Percentiles rank a stretch among this genome's conserved stretches.
Evolutionary conservation across 1,140 invertebrate genomes (phyloP).

Genomic region (Copidosoma floridanum): DNA sequence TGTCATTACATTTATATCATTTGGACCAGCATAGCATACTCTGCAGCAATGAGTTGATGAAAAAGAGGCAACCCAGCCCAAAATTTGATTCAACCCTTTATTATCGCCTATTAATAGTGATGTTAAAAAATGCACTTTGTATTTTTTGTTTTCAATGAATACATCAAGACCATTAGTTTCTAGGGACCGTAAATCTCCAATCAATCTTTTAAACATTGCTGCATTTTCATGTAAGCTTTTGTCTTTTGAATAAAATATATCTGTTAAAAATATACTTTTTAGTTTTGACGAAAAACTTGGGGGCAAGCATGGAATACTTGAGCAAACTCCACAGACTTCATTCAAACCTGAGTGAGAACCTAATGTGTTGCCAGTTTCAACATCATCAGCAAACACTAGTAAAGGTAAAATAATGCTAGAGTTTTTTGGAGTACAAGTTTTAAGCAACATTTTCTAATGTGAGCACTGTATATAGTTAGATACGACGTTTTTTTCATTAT

Average conservation of each 20-base stretch:
- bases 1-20: not conserved
- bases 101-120: slow-evolving; percentile 22
- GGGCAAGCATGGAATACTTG: slow-evolving; percentile 30
- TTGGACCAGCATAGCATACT: slow-evolving; percentile 14
- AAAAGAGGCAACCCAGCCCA: slow-evolving; percentile 24
- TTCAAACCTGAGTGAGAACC: slow-evolving; percentile 25
- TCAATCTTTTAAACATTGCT: slow-evolving; percentile 45
- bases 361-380: slow-evolving; percentile 33
- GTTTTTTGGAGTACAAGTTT: slow-evolving; percentile 19
- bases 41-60: slow-evolving; percentile 16
- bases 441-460: slow-evolving; percentile 15
- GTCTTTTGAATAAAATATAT: slow-evolving; percentile 30
- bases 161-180: slow-evolving; percentile 16
- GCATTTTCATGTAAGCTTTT: slow-evolving; percentile 32
- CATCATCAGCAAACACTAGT: slow-evolving; percentile 28
- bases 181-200: slow-evolving; percentile 13
- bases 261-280: slow-evolving; percentile 20
- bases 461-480: slow-evolving; percentile 23
- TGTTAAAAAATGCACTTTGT: slow-evolving; percentile 20
- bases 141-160: not conserved
- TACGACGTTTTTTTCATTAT: not conserved
- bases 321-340: slow-evolving; percentile 26
- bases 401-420: slow-evolving; percentile 15
- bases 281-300: slow-evolving; percentile 28
- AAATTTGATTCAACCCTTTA: slow-evolving; percentile 14